phyloP scores from a whole-genome alignment of 2,113 vertebrate species.

The Nothobranchius furzeri region DNA sequence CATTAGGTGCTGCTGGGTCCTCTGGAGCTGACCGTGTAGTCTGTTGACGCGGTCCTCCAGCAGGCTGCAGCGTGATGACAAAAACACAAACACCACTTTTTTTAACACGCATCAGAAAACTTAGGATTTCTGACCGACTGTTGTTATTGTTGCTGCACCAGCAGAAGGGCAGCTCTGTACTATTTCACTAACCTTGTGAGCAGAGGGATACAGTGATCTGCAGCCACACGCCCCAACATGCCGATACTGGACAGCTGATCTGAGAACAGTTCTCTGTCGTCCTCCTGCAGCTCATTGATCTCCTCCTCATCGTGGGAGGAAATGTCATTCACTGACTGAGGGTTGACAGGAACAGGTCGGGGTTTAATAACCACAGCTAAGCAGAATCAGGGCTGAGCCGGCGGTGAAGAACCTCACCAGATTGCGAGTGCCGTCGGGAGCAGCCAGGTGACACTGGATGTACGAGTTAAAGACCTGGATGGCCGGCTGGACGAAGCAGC shows the following conservation, averaged over 20 bases:
- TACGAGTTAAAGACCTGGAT: conserved; percentile 99
- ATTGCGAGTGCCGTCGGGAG: conserved; percentile 97
- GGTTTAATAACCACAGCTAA: not conserved
- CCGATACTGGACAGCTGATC: conserved; percentile 97
- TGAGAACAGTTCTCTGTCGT: conserved; percentile 96
- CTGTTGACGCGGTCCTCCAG: conserved; percentile 95
- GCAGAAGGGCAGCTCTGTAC: too few relatives aligned
- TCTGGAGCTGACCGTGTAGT: conserved; percentile 93
- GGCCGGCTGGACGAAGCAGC: conserved; percentile 96
- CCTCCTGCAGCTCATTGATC: conserved; percentile 97
- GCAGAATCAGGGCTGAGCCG: not conserved
- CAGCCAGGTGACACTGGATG: conserved; percentile 97
- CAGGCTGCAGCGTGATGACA: conserved; percentile 77
- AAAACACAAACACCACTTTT: not conserved
- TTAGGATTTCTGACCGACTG: too few relatives aligned
- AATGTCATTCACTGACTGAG: conserved; percentile 94
- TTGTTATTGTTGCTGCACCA: too few relatives aligned
- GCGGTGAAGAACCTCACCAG: conserved; percentile 82
- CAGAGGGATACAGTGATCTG: conserved; percentile 96
- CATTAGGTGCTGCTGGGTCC: conserved; percentile 94
- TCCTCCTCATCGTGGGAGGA: conserved; percentile 95
- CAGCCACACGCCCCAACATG: conserved; percentile 94
- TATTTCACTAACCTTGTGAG: conserved; percentile 84
- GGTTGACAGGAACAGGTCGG: not conserved
- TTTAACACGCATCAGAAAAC: too few relatives aligned